Evolutionary conservation across 2,888 invertebrate species (phyloP).

Genomic region (Sisyra nigra): DNA sequence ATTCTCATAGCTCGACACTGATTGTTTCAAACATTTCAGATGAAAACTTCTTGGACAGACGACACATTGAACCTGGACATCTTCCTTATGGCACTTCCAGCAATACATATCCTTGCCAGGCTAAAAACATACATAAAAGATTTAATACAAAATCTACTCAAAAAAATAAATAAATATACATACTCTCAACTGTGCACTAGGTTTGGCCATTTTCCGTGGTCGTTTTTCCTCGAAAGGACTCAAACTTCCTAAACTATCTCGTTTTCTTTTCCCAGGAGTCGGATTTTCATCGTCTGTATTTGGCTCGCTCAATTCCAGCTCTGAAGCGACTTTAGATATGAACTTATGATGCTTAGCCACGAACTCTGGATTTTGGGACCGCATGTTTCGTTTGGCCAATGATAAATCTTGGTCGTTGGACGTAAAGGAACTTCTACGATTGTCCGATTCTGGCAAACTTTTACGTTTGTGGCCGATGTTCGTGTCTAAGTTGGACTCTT

Average conservation of each 20-base stretch:
- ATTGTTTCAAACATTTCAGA: conserved; percentile 49
- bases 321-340: conserved; percentile 33
- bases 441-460: conserved; percentile 16
- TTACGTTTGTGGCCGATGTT: conserved; percentile 32
- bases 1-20: conserved; percentile 31
- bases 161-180: neutral
- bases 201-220: neutral
- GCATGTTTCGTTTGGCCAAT: conserved; percentile 30
- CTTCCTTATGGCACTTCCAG: conserved; percentile 78
- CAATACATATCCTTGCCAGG: conserved; percentile 60
- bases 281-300: neutral
- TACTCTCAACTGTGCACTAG: too few species aligned
- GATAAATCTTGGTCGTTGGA: conserved; percentile 1
- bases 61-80: conserved; percentile 48
- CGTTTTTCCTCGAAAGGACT: conserved; percentile 2
- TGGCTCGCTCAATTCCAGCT: conserved; percentile 12
- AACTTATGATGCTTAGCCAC: conserved; percentile 43
- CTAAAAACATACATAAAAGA: conserved; percentile 19
- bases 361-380: conserved; percentile 47
- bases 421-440: conserved; percentile 19
- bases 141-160: conserved; percentile 6
- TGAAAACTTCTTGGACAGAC: conserved; percentile 79
- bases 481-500: conserved; percentile 44
- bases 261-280: conserved; percentile 14
- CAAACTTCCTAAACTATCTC: conserved; percentile 12